These are phyloP conservation scores for Nomada ruficornis DNA, from an alignment of 2,888 invertebrate species.

Conservation along the genomic window DNA sequence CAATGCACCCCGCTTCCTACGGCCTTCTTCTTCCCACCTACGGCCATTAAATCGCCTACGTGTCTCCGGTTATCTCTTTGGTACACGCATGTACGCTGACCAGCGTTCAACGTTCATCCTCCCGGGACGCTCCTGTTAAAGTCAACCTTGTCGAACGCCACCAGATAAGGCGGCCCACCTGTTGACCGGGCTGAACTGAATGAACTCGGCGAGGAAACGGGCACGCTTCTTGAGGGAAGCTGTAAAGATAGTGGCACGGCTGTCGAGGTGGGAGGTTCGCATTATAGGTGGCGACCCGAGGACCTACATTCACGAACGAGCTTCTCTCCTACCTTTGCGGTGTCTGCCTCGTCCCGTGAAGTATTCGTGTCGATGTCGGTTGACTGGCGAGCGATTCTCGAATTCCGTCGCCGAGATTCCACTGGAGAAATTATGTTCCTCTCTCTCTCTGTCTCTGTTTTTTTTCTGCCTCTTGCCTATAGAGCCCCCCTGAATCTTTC, in stretches of 20 bases:
- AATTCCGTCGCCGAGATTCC: constrained; percentile 69
- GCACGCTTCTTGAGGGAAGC: constrained; percentile 57
- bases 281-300: constrained; percentile 80
- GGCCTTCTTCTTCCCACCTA: not conserved
- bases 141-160: constrained; percentile 27
- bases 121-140: constrained; percentile 21
- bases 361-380: constrained; percentile 67
- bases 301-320: constrained; percentile 80
- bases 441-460: not conserved
- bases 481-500: not conserved
- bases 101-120: not conserved
- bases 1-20: not conserved
- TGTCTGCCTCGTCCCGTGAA: constrained; percentile 45
- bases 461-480: no score
- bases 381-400: constrained; percentile 61
- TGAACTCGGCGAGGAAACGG: constrained; percentile 58
- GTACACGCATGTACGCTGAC: not conserved
- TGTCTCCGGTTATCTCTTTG: not conserved
- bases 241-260: constrained; percentile 53
- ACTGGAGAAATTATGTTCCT: constrained; percentile 65
- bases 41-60: no score
- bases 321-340: constrained; percentile 35
- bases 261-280: constrained; percentile 68
- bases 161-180: constrained; percentile 66
- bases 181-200: constrained; percentile 56